These are phyloP conservation scores for Hylia prasina DNA, from an alignment of 2,113 vertebrate species.

Conservation along the genomic window DNA sequence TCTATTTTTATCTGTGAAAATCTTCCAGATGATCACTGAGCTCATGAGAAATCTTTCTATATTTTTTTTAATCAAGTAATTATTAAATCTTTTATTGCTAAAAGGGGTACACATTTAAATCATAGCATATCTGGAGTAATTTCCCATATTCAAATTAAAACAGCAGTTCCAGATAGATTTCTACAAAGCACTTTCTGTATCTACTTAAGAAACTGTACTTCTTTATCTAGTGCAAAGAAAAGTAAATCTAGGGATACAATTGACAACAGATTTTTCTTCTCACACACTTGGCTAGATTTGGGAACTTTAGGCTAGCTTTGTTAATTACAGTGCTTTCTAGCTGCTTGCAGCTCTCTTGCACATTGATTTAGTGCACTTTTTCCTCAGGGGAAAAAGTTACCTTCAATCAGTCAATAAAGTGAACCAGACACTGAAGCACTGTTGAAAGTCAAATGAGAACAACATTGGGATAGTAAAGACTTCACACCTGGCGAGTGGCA, in stretches of 20 bases:
- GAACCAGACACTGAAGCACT: not conserved
- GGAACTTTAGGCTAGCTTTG: not conserved
- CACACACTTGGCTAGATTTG: not conserved
- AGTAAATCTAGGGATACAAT: not conserved
- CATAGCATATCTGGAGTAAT: not conserved
- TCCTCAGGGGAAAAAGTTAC: not conserved
- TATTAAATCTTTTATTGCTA: not conserved
- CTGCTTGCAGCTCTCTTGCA: not conserved
- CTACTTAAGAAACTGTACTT: not conserved
- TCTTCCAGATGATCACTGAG: not conserved
- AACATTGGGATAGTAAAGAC: not conserved
- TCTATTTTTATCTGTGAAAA: not conserved
- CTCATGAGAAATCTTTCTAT: not conserved
- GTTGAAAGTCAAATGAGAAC: constrained; percentile 6
- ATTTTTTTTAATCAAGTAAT: not conserved
- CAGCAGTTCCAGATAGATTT: not conserved
- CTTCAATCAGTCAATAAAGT: constrained; percentile 2
- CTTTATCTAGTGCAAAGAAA: not conserved
- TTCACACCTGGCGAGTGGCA: not conserved
- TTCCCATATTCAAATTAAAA: not conserved
- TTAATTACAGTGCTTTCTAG: constrained; percentile 9
- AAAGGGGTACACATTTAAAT: not conserved
- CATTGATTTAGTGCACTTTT: not conserved
- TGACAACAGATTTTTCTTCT: not conserved
- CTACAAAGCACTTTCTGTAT: not conserved